These are phyloP conservation scores for Trachemys scripta DNA, from an alignment of 2,113 vertebrate genomes.

Conservation along the genomic window DNA sequence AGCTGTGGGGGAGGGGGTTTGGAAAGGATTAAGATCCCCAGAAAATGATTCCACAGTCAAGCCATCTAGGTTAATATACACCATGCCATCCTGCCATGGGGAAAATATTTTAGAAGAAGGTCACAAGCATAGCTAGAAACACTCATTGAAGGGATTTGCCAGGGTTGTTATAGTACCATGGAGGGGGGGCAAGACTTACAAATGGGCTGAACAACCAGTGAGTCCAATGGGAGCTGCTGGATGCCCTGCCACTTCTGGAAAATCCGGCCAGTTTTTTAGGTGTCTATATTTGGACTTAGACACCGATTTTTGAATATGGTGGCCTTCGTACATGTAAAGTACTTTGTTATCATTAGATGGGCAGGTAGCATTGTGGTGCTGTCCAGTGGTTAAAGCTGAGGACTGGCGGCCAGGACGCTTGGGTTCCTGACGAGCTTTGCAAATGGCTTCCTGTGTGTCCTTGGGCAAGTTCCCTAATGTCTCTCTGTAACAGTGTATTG, in stretches of 20 bases:
- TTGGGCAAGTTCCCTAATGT: neutral
- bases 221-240: neutral
- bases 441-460: neutral
- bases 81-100: neutral
- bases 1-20: too few relatives aligned
- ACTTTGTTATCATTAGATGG: neutral
- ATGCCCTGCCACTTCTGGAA: neutral
- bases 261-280: neutral
- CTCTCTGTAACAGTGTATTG: neutral
- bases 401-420: neutral
- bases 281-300: neutral
- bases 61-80: neutral
- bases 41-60: neutral
- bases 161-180: neutral
- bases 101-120: neutral
- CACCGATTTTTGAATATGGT: neutral
- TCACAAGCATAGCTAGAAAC: neutral
- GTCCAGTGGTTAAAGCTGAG: neutral
- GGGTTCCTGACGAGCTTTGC: neutral
- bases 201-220: neutral
- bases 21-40: neutral
- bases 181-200: neutral
- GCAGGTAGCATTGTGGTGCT: neutral
- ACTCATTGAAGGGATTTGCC: neutral
- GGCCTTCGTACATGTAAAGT: neutral